Conservation (phyloP, 2,113 vertebrate genomes). For the Cavia aperea region DNA sequence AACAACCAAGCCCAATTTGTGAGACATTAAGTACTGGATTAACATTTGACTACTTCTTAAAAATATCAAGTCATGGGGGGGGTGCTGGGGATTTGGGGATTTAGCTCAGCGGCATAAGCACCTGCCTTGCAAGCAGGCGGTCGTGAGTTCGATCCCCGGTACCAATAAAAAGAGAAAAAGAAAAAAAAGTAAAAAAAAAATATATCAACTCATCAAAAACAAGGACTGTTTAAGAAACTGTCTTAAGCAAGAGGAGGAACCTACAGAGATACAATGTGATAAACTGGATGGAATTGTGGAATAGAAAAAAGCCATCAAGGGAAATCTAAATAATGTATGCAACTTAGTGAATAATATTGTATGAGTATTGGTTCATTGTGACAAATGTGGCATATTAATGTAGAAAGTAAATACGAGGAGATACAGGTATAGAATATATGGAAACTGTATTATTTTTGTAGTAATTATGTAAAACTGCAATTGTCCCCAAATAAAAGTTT, state of each 20-base stretch:
- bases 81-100: too few relatives aligned
- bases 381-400: neutral
- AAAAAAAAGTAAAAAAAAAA: too few relatives aligned
- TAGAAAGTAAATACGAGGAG: neutral
- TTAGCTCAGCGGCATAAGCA: too few relatives aligned
- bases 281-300: slow-evolving; percentile 8
- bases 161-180: too few relatives aligned
- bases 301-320: slow-evolving; percentile 33
- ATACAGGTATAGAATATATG: neutral
- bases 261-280: slow-evolving; percentile 2
- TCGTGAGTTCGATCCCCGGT: too few relatives aligned
- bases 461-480: slow-evolving; percentile 25
- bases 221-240: slow-evolving; percentile 18
- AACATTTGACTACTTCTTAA: neutral
- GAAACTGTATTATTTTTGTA: slow-evolving; percentile 5
- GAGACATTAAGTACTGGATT: slow-evolving; percentile 17
- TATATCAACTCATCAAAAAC: slow-evolving; percentile 41
- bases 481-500: neutral
- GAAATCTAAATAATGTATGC: slow-evolving; percentile 6
- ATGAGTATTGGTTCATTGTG: slow-evolving; percentile 22
- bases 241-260: neutral
- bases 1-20: slow-evolving; percentile 13
- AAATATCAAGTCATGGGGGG: slow-evolving; percentile 9
- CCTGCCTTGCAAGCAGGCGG: too few relatives aligned
- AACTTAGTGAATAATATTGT: slow-evolving; percentile 24